A percentile compares a stretch with the other conserved stretches of the same genome.
Evolutionary conservation across 1,140 invertebrate species (phyloP).

Genomic region (Drosophila novamexicana): DNA sequence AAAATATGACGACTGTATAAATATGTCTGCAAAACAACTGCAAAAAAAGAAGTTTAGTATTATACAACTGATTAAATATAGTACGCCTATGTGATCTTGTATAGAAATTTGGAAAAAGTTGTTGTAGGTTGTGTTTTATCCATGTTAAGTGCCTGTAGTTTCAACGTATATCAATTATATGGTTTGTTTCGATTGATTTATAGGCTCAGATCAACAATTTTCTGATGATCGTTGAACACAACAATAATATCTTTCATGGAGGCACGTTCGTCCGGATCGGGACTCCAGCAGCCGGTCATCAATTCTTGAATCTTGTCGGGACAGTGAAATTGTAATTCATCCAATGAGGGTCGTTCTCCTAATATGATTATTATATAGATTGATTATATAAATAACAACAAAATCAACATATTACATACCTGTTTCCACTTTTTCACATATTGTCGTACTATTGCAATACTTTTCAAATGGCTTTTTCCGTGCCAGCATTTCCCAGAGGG

Average conservation of each 20-base stretch:
- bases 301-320: background rate
- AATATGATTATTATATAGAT: background rate
- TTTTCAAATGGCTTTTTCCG: background rate
- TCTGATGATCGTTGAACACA: background rate
- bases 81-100: background rate
- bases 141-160: too few species aligned
- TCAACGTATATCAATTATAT: too few species aligned
- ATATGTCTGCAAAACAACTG: background rate
- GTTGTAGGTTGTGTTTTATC: too few species aligned
- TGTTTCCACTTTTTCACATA: background rate
- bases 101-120: background rate
- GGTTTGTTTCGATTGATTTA: background rate
- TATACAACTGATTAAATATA: background rate
- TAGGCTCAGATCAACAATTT: conserved; percentile 4
- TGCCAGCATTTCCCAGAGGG: conserved; percentile 24
- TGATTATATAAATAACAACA: background rate
- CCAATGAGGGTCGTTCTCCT: conserved; percentile 15
- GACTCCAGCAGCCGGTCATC: conserved; percentile 3
- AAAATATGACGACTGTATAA: background rate
- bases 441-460: background rate
- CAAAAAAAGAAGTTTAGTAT: too few species aligned
- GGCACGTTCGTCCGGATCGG: background rate
- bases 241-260: conserved; percentile 16
- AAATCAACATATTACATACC: background rate
- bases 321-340: background rate